Evolutionary conservation across 2,888 invertebrate genomes (phyloP).

Genomic region (Eupithecia dodoneata): DNA sequence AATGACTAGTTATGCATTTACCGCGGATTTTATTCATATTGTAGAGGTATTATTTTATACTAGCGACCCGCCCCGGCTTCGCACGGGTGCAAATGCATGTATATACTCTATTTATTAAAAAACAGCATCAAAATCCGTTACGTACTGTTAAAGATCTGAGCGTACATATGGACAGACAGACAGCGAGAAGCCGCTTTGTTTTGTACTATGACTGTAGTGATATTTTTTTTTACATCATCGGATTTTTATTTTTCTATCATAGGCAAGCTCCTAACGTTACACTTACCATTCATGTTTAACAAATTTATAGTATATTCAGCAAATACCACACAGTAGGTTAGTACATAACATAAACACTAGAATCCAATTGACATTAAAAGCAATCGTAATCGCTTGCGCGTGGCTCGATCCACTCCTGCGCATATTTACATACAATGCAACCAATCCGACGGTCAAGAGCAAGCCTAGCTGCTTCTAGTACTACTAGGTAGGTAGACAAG

Average conservation of each 20-base stretch:
- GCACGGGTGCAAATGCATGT: too few species aligned
- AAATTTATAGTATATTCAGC: not conserved
- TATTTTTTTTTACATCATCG: not conserved
- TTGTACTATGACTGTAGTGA: too few species aligned
- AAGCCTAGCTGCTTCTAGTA: not conserved
- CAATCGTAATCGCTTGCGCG: constrained; percentile 6
- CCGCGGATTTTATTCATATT: not conserved
- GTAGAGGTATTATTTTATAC: not conserved
- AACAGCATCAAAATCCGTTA: too few species aligned
- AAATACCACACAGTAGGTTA: not conserved
- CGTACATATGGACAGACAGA: too few species aligned
- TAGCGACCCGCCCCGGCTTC: too few species aligned
- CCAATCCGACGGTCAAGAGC: constrained; percentile 6
- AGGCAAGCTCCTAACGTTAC: not conserved
- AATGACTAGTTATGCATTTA: not conserved
- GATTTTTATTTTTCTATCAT: not conserved
- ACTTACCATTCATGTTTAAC: not conserved
- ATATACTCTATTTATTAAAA: too few species aligned
- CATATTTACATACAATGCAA: constrained; percentile 12
- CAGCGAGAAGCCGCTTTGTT: too few species aligned
- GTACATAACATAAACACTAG: not conserved
- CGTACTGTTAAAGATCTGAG: too few species aligned
- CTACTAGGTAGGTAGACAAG: not conserved
- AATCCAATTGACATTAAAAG: constrained; percentile 1
- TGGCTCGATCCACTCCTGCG: constrained; percentile 3